Conservation (phyloP, 2,797 vertebrate genomes). For the Psittacula echo region DNA sequence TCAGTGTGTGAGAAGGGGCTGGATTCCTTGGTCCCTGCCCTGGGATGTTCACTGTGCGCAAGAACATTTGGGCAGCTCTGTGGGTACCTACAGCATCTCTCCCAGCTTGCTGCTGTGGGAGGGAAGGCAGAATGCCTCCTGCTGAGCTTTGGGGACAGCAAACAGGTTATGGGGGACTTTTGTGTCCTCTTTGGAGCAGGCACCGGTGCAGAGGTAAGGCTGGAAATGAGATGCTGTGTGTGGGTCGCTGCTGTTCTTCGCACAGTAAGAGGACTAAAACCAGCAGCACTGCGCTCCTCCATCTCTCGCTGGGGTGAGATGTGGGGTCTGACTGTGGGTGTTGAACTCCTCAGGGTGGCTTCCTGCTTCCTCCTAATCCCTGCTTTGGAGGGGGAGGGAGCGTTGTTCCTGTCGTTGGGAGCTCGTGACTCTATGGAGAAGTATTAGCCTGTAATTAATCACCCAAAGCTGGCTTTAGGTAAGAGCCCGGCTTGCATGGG, state of each 20-base stretch:
- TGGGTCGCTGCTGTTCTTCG: neutral
- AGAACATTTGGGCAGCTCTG: neutral
- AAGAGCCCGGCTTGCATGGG: conserved; percentile 55
- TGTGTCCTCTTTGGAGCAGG: rapidly evolving
- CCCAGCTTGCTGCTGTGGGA: neutral
- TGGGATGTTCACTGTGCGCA: rapidly evolving
- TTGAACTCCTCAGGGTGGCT: neutral
- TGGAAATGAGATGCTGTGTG: rapidly evolving
- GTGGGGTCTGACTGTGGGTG: neutral
- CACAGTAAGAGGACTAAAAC: rapidly evolving
- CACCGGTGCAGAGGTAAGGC: neutral
- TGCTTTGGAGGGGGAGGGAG: conserved; percentile 22
- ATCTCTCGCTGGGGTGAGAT: neutral
- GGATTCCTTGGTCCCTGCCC: neutral
- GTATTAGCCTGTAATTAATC: conserved; percentile 79
- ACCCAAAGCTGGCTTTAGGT: conserved; percentile 79
- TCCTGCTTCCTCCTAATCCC: conserved; percentile 59
- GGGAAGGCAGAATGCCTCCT: neutral
- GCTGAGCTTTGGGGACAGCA: neutral
- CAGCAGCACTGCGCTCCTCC: neutral
- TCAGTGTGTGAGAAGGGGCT: neutral
- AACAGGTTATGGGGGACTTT: neutral
- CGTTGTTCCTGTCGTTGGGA: conserved; percentile 10
- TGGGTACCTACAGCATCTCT: neutral
- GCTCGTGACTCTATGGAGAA: conserved; percentile 76